A percentile compares a stretch with the other conserved stretches of the same genome.
phyloP scores from a whole-genome alignment of 2,113 vertebrate species.

The Malurus cyaneus region DNA sequence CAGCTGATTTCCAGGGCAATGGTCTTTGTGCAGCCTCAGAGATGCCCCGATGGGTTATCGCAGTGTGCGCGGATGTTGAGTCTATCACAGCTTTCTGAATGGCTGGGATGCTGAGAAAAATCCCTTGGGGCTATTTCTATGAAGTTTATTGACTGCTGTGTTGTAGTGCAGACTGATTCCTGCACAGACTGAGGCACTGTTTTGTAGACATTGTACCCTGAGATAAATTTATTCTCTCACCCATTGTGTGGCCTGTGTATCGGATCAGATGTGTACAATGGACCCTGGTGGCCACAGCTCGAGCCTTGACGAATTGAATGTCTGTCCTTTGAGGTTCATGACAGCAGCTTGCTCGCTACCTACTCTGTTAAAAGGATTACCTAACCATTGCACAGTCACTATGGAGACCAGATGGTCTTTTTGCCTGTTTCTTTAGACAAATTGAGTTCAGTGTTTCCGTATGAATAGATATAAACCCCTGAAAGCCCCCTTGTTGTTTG shows the following conservation, averaged over 20 bases:
- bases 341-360: slow-evolving; percentile 38
- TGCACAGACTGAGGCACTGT: background rate
- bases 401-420: slow-evolving; percentile 65
- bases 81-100: background rate
- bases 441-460: background rate
- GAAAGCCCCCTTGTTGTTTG: slow-evolving; percentile 21
- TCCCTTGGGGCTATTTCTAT: background rate
- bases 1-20: background rate
- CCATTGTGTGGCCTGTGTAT: slow-evolving; percentile 27
- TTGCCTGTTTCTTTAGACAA: slow-evolving; percentile 44
- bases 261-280: background rate
- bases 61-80: background rate
- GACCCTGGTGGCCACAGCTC: background rate
- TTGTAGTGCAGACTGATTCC: slow-evolving; percentile 6
- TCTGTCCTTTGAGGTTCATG: slow-evolving; percentile 9
- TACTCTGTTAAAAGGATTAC: slow-evolving; percentile 48
- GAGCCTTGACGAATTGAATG: background rate
- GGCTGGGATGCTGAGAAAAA: background rate
- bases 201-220: background rate
- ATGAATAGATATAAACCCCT: slow-evolving; percentile 30
- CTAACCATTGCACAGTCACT: slow-evolving; percentile 36
- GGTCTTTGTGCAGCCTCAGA: background rate
- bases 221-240: slow-evolving; percentile 23
- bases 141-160: slow-evolving; percentile 34
- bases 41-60: background rate